Evolutionary conservation across 2,888 invertebrate species (phyloP), one percentile per base, ranked within the genome.

Genomic region (Lypha dubia): DNA sequence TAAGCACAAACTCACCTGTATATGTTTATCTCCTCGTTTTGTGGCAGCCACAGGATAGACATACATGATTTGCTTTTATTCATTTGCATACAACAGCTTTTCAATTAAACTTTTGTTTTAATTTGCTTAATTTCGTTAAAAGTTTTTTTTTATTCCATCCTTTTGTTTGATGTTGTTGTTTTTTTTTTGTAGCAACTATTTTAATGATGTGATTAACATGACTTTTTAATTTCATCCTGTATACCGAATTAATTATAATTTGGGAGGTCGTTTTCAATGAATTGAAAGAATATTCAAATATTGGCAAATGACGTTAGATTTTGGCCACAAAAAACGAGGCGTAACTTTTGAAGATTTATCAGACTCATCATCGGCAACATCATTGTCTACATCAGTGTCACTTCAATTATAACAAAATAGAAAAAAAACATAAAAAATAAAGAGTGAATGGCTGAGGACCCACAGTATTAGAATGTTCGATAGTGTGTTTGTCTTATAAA

Each of bases 201-300:
- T 92, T 92, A 92, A 92, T 92, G 92, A 92, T 91, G 91, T 91
- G 90, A 91, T 91, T 92, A 91, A 92, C 92, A 92, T 90, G 91
- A 91, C 91, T 92, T 92, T 92, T 92, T 92, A 92, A 92, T 92
- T 92, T 92, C 90, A 89, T 88, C 84, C 81, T 84, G 89, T 88
- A 89, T 90, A 90, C 89, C 89, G 91, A 91, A 92, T 92, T 92
- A 91, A 92, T 92, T 92, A 91, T 90, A 88, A 89, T 87, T 89
- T 92, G 91, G 92, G 91, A 91, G 91, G 91, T 92, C 91, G 53
- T 65, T 53, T 71, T 46, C 22, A 46, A 28, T 49, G 41, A 63
- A 28, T 62, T 32, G 44, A 7, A 11, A 32, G 17, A 44, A 51
- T 44, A 32, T 22, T 46, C 15, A 28, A 11, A 11, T 60, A 49